Percentiles rank a stretch among this genome's conserved stretches.
Conservation (phyloP, 2,888 invertebrate genomes). For the Hypomecis punctinalis region DNA sequence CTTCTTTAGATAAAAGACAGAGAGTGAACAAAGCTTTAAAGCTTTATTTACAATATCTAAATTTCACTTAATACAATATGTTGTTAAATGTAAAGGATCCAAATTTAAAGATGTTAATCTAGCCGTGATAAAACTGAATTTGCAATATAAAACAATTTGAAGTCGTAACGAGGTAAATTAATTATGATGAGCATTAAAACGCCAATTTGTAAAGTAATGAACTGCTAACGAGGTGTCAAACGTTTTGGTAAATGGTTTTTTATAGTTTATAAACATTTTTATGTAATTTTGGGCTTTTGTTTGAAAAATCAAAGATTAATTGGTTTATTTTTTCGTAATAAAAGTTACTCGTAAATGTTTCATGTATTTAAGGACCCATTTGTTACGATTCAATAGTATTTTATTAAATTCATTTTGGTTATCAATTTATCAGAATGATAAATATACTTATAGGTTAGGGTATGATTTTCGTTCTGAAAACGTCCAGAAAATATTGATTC, state of each 20-base stretch:
- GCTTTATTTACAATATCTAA: neutral
- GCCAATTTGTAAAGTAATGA: conserved; percentile 46
- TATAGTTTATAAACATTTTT: conserved; percentile 23
- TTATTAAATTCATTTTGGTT: no score
- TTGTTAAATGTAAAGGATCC: neutral
- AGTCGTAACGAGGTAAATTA: conserved; percentile 35
- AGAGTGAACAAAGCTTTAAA: no score
- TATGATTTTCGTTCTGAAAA: no score
- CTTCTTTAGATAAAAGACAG: no score
- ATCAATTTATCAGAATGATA: no score
- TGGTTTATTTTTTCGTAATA: no score
- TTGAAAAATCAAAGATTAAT: no score
- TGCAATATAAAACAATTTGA: conserved; percentile 35
- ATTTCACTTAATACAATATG: neutral
- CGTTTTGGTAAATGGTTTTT: conserved; percentile 35
- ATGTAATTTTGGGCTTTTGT: neutral
- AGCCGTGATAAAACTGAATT: conserved; percentile 20
- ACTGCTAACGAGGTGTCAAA: conserved; percentile 43
- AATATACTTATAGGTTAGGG: no score
- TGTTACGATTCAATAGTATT: no score
- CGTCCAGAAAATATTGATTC: no score
- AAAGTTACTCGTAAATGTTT: no score
- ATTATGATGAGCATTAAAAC: conserved; percentile 43
- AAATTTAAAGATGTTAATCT: conserved; percentile 19
- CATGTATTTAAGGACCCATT: no score